Base-by-base conservation (phyloP, 2,113 vertebrate genomes). In the Oxyruncus cristatus region DNA sequence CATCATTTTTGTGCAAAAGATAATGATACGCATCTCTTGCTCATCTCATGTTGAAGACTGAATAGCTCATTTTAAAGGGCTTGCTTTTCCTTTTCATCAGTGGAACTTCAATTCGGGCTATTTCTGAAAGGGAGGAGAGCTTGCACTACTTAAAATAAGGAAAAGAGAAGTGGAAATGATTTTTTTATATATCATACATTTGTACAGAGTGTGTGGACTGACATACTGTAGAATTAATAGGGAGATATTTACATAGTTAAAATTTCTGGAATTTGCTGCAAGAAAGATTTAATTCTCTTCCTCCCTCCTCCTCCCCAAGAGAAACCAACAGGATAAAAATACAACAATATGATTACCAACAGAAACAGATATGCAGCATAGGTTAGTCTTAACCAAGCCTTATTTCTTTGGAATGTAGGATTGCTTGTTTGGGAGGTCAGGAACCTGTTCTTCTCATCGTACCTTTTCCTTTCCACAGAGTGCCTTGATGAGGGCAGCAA, bases 21-120 rank as follows among this genome's bases (percentile, higher is more conserved):
- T 97, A 94, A 94, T 93, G 86, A 86, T 49, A 84, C 59, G 24
- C 23, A 85, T 95, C 55, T 89, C 85, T 47, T 77, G 41, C 62
- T 92, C 55, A 80, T 96, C 83, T 88, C 55, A n/a, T n/a, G n/a
- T n/a, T n/a, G n/a, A n/a, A 96, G 86, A 44, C 49, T 85, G 84
- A 91, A 89, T 89, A 87, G 84, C 52, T 95, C 20, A n/a, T 23
- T 95, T 95, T 92, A 86, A 91, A 82, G 76, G 42, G 12, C 42
- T 86, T 92, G 59, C 59, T 84, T 89, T 91, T 93, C 32, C 68
- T 92, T 93, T 94, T 95, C 52, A 87, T 87, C 47, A 72, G 89
- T 87, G 70, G 52, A 71, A 71, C 49, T 91, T 95, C 80, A 87
- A 73, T 86, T 92, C 88, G 87, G n/a, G 81, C 89, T 94, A 66